Percentiles rank a stretch among this genome's conserved stretches.
Evolutionary conservation across 2,113 vertebrate genomes (phyloP).

Genomic region (Calypte anna): DNA sequence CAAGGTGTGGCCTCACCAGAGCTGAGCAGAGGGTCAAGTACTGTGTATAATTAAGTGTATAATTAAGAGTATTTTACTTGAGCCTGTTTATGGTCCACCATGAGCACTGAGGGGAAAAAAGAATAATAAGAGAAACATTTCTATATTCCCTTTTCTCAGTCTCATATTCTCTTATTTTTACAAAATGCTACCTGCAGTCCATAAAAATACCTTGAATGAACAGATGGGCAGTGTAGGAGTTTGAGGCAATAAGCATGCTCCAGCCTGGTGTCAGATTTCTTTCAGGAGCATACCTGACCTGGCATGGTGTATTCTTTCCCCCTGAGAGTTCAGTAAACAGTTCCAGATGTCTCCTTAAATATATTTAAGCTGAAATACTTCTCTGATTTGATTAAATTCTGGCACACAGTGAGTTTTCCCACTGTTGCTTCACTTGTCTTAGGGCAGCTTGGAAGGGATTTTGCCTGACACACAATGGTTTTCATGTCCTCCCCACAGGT

Average conservation of each 20-base stretch:
- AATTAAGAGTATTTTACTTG: background rate
- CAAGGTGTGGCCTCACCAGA: too few species aligned
- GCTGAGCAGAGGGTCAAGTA: too few species aligned
- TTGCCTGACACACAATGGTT: background rate
- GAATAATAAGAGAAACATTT: background rate
- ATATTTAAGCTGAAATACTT: background rate
- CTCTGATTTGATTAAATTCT: background rate
- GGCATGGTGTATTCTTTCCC: background rate
- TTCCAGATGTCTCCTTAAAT: background rate
- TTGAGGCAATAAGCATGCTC: background rate
- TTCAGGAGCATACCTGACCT: accelerated
- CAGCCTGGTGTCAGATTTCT: background rate
- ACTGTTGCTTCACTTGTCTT: background rate
- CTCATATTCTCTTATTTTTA: background rate
- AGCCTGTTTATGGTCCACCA: background rate
- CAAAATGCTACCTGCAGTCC: accelerated
- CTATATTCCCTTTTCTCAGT: background rate
- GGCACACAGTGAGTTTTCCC: background rate
- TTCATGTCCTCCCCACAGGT: background rate
- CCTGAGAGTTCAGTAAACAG: background rate
- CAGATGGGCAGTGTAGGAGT: background rate
- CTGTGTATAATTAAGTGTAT: too few species aligned
- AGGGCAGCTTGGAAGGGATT: background rate
- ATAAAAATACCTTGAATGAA: background rate
- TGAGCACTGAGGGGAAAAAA: background rate